Base-by-base conservation (phyloP, 2,113 vertebrate species). In the Channa maculata region DNA sequence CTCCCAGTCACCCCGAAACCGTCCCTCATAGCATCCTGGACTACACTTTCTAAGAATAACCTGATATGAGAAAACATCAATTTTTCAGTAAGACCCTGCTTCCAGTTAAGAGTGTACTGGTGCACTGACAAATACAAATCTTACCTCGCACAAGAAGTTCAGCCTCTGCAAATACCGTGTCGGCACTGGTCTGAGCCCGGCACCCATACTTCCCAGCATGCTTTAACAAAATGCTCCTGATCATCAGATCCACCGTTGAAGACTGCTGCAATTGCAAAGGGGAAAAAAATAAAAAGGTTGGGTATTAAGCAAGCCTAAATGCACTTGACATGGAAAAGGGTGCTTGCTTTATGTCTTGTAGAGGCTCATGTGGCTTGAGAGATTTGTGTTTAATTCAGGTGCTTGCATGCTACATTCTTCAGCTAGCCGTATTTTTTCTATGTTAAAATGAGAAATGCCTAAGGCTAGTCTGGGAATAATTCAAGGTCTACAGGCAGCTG, bases 161-260 rank as follows among this genome's bases (percentile, higher is more conserved):
- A 0, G 97, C 95, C 88, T 98, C 97, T 36, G 96, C 94, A 36
- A 95, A 94, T 73, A 97, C 94, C 0, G 92, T 94, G 92, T 98
- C 98, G 0, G 96, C 98, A 67, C 96, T 95, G 7, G 97, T 98
- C 92, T 98, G 96, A 62, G 96, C 95, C 89, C 94, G 95, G 93
- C 98, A 98, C 44, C 96, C 96, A 0, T 98, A 98, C 90, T 95
- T 96, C 82, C 98, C 98, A 49, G 97, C 97, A 83, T 99, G 98
- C 94, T 95, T 94, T 94, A 98, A 91, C 79, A 98, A 95, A 90
- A 99, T 98, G 92, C 96, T 98, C 88, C 98, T 95, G 91, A 99
- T 98, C 98, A 99, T 98, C 90, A 99, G 94, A 94, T 99, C 98
- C 90, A 96, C 96, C 59, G 97, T 96, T 52, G 97, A 97, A 0